Evolutionary conservation across 2,113 vertebrate genomes (phyloP), one percentile per base, ranked within the genome.

Genomic region (Tamias sibiricus): DNA sequence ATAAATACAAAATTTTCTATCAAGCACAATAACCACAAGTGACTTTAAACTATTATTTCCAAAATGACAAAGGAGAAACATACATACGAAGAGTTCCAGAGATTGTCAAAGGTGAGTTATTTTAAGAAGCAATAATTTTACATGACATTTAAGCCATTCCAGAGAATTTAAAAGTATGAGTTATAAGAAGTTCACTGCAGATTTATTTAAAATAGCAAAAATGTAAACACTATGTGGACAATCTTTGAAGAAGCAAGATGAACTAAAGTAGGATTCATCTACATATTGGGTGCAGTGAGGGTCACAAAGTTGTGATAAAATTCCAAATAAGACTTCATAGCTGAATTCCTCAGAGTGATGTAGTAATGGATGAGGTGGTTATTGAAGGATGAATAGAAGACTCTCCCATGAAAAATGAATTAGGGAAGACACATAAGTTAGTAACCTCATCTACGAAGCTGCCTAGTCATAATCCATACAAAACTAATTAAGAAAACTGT

Each of bases 151-250:
- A 92, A 57, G 22, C 7, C 40, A 64, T 24, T 69, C 1, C 14
- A 66, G 47, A 47, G 2, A 9, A 57, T 49, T 3, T 49, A 88
- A 90, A 79, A 6, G 0, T 79, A 37, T 35, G 30, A 42, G 32
- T 62, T 87, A n/a, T 4, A 81, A 40, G 35, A 87, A 49, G 4
- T 30, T 95, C 10, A 10, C 4, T 95, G 44, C 1, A 64, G 57
- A 68, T 44, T 47, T 92, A 72, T 64, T 68, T 89, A 8, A n/a
- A 95, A 77, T 17, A 90, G 52, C 6, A 90, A 80, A 89, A 96
- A 35, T 24, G 1, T 54, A 37, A 77, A 47, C 64, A 35, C 35
- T 52, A 19, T 22, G 10, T 44, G 30, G 19, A 35, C 75, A 14
- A 37, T 4, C 12, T 88, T n/a, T 85, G 57, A 76, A 72, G 57